Percentiles rank a stretch among this genome's conserved stretches.
phyloP scores from a whole-genome alignment of 1,140 invertebrate genomes.

The Leptopilina boulardi region DNA sequence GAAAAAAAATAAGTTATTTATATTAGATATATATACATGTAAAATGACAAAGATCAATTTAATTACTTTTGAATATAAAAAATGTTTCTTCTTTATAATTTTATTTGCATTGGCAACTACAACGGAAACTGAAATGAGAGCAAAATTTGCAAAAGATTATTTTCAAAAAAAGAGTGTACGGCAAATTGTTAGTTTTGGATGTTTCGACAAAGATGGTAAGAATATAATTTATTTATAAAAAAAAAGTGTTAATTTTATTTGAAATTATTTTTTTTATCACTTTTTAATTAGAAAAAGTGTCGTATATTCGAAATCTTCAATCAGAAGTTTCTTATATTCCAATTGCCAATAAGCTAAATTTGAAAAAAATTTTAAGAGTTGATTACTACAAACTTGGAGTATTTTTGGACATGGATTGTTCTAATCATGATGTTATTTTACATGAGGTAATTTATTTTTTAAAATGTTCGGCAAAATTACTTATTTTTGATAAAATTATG shows the following conservation, averaged over 20 bases:
- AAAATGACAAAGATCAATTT: background rate
- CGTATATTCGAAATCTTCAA: conserved; percentile 38
- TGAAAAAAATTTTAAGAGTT: conserved; percentile 50
- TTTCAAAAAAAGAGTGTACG: conserved; percentile 33
- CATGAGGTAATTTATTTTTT: conserved; percentile 44
- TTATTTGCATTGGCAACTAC: background rate
- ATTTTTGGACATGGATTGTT: conserved; percentile 54
- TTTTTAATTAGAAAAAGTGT: conserved; percentile 42
- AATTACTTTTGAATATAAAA: background rate
- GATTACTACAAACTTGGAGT: conserved; percentile 57
- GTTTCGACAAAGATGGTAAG: conserved; percentile 42
- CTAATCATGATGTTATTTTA: conserved; percentile 48
- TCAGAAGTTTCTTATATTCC: conserved; percentile 37
- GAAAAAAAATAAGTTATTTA: too few species aligned
- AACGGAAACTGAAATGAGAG: background rate
- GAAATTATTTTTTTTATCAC: conserved; percentile 7
- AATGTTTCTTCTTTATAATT: background rate
- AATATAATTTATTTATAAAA: background rate
- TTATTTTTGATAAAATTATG: too few species aligned
- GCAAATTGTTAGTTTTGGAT: conserved; percentile 43
- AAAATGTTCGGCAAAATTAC: background rate
- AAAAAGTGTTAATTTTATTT: conserved; percentile 32
- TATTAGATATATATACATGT: too few species aligned
- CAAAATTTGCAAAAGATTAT: conserved; percentile 42
- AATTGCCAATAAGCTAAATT: conserved; percentile 45